Evolutionary conservation across 2,113 vertebrate genomes (phyloP).

Genomic region (Eudyptes chrysolophus): DNA sequence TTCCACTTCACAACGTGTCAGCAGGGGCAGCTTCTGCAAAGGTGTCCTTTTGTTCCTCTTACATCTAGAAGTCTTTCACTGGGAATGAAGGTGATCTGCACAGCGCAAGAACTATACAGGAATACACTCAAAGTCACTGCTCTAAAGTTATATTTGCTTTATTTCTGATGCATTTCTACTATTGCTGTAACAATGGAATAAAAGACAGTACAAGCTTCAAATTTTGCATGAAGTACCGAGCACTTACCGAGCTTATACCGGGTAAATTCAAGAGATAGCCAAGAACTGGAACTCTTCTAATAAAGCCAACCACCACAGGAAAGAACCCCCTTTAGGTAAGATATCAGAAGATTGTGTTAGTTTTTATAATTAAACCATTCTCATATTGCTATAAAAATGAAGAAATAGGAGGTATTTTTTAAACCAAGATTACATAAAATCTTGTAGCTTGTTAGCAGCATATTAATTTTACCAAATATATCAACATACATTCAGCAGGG

Average conservation of each 20-base stretch:
- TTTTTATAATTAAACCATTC: background rate
- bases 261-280: slow-evolving; percentile 96
- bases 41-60: background rate
- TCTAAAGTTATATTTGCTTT: background rate
- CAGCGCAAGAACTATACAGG: background rate
- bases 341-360: background rate
- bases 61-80: background rate
- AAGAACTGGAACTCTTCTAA: slow-evolving; percentile 94
- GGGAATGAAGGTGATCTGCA: background rate
- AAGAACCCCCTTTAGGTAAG: slow-evolving; percentile 90
- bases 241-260: slow-evolving; percentile 94
- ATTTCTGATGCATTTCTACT: background rate
- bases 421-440: background rate
- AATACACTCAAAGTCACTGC: background rate
- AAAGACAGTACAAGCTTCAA: background rate
- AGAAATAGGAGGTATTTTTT: background rate
- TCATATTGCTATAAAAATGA: background rate
- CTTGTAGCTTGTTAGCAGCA: background rate
- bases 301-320: slow-evolving; percentile 93
- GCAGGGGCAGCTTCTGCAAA: background rate
- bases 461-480: background rate
- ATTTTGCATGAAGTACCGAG: background rate
- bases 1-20: rapidly evolving
- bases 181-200: background rate
- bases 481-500: background rate